Base-by-base conservation (phyloP, 2,797 vertebrate genomes). In the Okamejei kenojei region DNA sequence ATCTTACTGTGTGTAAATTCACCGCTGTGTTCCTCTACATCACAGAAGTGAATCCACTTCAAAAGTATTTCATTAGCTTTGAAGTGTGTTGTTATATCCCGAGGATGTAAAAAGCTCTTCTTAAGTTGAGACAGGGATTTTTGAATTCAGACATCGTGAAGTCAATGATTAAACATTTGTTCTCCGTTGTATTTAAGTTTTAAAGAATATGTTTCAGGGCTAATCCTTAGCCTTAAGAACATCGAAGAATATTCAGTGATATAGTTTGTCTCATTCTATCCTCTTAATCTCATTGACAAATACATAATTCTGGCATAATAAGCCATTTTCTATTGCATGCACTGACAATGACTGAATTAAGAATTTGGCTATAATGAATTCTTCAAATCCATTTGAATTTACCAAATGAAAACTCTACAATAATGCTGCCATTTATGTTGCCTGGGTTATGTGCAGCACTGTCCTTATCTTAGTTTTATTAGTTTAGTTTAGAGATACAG, bases 111-210 rank as follows among this genome's bases (percentile, higher is more conserved):
- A 65, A 86, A 61, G 58, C 61, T 63, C 29, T 65, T 32, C 58
- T 32, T 86, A 17, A 86, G 63, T 15, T 15, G 13, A 32, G 32
- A 86, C 58, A 86, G 61, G 58, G 82, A 86, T 65, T 61, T n/a
- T 61, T 84, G 54, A 29, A 84, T 84, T 61, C 45, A 63, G 82
- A 86, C 63, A 65, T 32, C 32, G 61, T 63, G 61, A 86, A 61
- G 2, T 61, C 29, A 32, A 15, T 65, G 13, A 65, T 86, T 86
- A 65, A 29, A 29, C 61, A 32, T 63, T 86, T n/a, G 82, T 65
- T 86, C 82, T 86, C 61, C 61, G 61, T 19, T 65, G 82, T 65
- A n/a, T 86, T 65, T n/a, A 86, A 86, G 61, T 86, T 86, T 86
- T 86, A 65, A 86, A 86, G 61, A 61, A 65, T 63, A 32, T 65